A percentile compares a stretch with the other conserved stretches of the same genome.
Conservation (phyloP, 2,113 vertebrate species). For the Notarius quadriscutis region DNA sequence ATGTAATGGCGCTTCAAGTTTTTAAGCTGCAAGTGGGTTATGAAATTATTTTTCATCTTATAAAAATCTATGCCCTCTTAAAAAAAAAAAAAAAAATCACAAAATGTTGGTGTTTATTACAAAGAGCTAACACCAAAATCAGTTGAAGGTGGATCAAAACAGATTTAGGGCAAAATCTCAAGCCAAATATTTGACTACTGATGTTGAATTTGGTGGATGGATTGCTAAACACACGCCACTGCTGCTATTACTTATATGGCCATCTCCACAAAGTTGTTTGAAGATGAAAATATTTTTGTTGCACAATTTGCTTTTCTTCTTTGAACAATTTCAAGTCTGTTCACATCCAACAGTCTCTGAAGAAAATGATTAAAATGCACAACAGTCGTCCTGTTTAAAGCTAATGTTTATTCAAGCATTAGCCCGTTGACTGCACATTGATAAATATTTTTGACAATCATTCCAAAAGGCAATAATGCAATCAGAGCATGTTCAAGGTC, state of each 20-base stretch:
- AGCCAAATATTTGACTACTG: neutral
- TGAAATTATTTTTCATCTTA: neutral
- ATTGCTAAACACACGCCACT: neutral
- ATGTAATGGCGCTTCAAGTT: neutral
- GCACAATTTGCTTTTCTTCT: neutral
- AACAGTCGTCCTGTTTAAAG: constrained; percentile 23
- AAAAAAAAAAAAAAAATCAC: too few relatives aligned
- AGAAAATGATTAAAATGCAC: constrained; percentile 36
- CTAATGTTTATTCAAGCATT: constrained; percentile 51
- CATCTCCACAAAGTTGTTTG: neutral
- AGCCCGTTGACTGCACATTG: constrained; percentile 7
- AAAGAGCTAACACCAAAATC: neutral
- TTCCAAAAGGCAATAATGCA: constrained; percentile 39
- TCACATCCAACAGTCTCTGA: neutral
- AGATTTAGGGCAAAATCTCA: neutral
- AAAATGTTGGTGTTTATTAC: neutral
- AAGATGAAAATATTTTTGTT: neutral
- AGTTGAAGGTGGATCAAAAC: neutral
- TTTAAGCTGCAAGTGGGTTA: neutral
- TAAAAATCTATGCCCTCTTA: neutral
- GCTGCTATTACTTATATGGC: neutral
- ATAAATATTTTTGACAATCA: constrained; percentile 17
- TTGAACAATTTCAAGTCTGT: neutral
- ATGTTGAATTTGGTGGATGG: neutral
- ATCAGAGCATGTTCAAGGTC: constrained; percentile 49